Evolutionary conservation across 2,888 invertebrate species (phyloP), one percentile per base, ranked within the genome.

Genomic region (Phoenoteleia sp.): DNA sequence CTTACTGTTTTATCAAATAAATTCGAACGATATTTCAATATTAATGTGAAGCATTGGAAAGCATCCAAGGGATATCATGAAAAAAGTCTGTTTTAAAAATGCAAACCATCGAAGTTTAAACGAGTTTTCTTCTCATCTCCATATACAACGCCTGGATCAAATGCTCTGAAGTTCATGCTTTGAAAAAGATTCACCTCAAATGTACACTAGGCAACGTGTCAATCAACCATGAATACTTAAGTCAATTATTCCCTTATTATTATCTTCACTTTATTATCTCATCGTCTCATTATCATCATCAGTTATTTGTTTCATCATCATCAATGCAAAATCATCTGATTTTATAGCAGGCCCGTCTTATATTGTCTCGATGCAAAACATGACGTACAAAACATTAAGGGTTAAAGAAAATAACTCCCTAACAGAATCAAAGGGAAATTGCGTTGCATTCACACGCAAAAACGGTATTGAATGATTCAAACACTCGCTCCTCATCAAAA

Each of bases 281-380:
- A 67, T 54, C 60, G 19, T 60, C 58, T 77, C 47, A 60, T 75
- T 60, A 77, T 69, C 58, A 52, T 52, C 25, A 66, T 77, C 54
- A 66, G 64, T 72, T 69, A 62, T 29, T 47, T 39, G 15, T 75
- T 62, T 64, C 52, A 42, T 60, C 45, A 49, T 81, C 45, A 49
- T 74, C 27, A 56, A 39, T 81, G 81, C 47, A 52, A 81, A 71
- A 39, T 69, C 19, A 54, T 74, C 42, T 52, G 80, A 80, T 75
- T 80, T 56, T 80, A 49, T 81, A 64, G 74, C 81, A 85, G 81
- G 75, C 79, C 72, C 36, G 66, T 74, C 36, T 75, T 77, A 81
- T 79, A 81, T 82, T 85, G 81, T 85, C 85, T 82, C 45, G 79
- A 74, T 84, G 81, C 39, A 81, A 77, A 84, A 77, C 74, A 64